Conservation (phyloP, 35 echinoderm and acorn worm genomes). For the Eucidaris tribuloides region DNA sequence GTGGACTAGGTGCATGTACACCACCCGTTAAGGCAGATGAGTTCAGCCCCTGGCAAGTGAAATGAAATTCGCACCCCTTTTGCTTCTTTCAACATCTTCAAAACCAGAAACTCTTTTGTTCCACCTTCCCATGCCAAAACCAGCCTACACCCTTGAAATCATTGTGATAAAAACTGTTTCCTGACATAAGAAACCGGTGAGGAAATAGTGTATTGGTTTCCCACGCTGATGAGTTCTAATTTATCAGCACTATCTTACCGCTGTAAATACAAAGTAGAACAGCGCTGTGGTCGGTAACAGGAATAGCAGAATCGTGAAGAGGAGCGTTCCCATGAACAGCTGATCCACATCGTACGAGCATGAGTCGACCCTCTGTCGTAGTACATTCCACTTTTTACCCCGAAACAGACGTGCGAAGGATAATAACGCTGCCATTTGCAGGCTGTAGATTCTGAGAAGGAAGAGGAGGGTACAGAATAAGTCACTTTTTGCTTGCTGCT, state of each 20-base stretch:
- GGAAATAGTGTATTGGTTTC: not conserved
- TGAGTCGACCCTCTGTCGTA: slow-evolving; percentile 87
- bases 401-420: slow-evolving; percentile 75
- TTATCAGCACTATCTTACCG: slow-evolving; percentile 39
- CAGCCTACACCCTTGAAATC: too few relatives aligned
- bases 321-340: slow-evolving; percentile 79
- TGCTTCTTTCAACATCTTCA: too few relatives aligned
- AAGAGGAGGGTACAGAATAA: too few relatives aligned
- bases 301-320: slow-evolving; percentile 90
- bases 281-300: slow-evolving; percentile 85
- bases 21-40: too few relatives aligned
- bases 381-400: slow-evolving; percentile 97
- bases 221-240: not conserved
- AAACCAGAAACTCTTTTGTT: too few relatives aligned
- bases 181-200: not conserved
- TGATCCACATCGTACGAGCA: slow-evolving; percentile 93
- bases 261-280: slow-evolving; percentile 90
- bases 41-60: too few relatives aligned
- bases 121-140: too few relatives aligned
- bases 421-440: slow-evolving; percentile 73
- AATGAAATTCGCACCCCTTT: too few relatives aligned
- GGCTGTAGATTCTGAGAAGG: slow-evolving; percentile 65
- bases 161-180: not conserved
- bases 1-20: too few relatives aligned
- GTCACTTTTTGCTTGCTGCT: too few relatives aligned